Conservation (phyloP, 2,113 vertebrate species). For the Manacus vitellinus region DNA sequence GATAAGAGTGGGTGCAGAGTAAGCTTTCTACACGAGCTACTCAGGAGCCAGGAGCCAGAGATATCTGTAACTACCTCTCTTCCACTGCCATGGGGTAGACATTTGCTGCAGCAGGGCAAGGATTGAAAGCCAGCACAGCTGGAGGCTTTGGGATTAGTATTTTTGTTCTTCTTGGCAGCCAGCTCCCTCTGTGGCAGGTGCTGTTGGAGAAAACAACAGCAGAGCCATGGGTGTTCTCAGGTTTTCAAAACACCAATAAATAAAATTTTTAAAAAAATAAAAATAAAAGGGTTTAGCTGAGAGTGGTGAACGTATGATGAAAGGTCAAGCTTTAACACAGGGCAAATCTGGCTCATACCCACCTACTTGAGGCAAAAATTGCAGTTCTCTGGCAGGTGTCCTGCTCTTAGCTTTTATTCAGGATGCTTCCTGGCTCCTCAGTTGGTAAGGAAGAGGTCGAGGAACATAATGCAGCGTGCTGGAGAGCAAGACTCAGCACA, state of each 20-base stretch:
- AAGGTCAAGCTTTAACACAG: not conserved
- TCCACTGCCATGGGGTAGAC: not conserved
- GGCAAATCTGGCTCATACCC: not conserved
- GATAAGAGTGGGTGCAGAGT: constrained; percentile 50
- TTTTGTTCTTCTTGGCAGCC: not conserved
- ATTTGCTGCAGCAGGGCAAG: not conserved
- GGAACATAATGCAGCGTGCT: accelerated
- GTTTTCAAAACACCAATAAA: constrained; percentile 30
- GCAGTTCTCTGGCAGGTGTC: not conserved
- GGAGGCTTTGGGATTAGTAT: not conserved
- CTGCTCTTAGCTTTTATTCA: not conserved
- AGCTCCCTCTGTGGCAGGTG: not conserved
- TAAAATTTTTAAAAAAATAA: not conserved
- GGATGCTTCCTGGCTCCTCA: not conserved
- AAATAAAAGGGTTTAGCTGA: not conserved
- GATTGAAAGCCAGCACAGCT: not conserved
- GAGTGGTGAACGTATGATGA: accelerated
- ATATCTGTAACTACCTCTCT: not conserved
- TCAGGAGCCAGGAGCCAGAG: not conserved
- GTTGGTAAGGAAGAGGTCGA: not conserved
- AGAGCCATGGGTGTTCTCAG: not conserved
- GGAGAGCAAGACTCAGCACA: not conserved
- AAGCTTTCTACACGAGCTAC: not conserved
- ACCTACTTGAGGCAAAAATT: not conserved
- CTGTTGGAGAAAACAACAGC: not conserved